These are phyloP conservation scores for Peromyscus californicus DNA, from an alignment of 2,113 vertebrate genomes.

Conservation along the genomic window DNA sequence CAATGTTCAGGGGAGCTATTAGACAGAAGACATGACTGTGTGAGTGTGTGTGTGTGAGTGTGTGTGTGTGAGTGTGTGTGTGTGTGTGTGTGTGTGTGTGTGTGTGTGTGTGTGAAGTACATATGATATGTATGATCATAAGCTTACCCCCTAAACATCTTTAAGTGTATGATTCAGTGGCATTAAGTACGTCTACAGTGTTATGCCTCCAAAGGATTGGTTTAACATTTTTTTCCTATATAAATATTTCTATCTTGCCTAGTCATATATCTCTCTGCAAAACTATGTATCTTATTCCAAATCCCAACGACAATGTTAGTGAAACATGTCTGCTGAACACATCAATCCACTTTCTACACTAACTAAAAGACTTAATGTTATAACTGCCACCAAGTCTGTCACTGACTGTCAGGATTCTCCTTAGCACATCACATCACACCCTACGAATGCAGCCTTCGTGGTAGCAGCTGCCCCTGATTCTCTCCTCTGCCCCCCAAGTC, in stretches of 20 bases:
- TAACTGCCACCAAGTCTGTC: constrained; percentile 56
- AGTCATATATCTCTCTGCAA: constrained; percentile 41
- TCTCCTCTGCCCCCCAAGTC: constrained; percentile 30
- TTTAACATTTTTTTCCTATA: constrained; percentile 45
- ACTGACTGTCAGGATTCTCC: constrained; percentile 36
- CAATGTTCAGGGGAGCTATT: neutral
- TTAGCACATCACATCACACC: neutral
- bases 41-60: neutral
- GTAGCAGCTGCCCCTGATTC: neutral
- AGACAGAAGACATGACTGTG: neutral
- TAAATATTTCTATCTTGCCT: neutral
- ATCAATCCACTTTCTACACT: constrained; percentile 22
- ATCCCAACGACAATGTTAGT: constrained; percentile 21
- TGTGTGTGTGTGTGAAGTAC: neutral
- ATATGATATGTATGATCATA: neutral
- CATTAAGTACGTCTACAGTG: neutral
- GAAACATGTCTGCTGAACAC: constrained; percentile 10
- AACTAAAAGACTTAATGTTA: constrained; percentile 15
- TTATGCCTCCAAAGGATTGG: neutral
- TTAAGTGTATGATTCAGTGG: neutral
- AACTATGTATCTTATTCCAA: neutral
- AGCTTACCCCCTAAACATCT: neutral
- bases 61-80: neutral
- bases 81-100: neutral
- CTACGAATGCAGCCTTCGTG: neutral